Percentiles rank a stretch among this genome's conserved stretches.
These are phyloP conservation scores for Gymnogyps californianus DNA, from an alignment of 2,113 vertebrate genomes.

Conservation along the genomic window DNA sequence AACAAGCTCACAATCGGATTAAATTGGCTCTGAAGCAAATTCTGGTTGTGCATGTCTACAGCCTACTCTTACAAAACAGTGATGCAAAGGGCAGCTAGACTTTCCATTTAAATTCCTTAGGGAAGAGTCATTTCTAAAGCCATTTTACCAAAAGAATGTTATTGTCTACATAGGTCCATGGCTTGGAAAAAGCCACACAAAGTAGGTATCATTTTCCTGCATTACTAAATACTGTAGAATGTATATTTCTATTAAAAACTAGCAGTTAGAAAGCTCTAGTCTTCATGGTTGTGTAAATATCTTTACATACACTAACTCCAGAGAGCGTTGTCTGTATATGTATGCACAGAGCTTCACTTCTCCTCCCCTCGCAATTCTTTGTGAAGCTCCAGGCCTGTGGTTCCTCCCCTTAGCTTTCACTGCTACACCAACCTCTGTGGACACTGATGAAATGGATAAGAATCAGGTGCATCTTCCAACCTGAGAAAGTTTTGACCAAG, in stretches of 20 bases:
- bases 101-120: constrained; percentile 30
- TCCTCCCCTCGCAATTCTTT: neutral
- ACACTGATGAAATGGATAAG: neutral
- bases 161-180: neutral
- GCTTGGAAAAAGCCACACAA: neutral
- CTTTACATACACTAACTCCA: neutral
- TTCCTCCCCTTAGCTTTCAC: neutral
- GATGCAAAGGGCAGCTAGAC: neutral
- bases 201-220: neutral
- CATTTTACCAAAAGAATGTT: neutral
- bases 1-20: constrained; percentile 7
- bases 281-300: neutral
- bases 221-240: neutral
- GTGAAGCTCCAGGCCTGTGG: neutral
- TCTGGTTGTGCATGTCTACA: neutral
- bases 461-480: neutral
- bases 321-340: neutral
- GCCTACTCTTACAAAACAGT: neutral
- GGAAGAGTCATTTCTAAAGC: neutral
- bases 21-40: constrained; percentile 24
- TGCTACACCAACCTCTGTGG: neutral
- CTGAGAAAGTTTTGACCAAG: neutral
- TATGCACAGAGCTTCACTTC: neutral
- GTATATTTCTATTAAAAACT: neutral
- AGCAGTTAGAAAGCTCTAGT: neutral